Evolutionary conservation across 2,797 vertebrate genomes (phyloP).

Genomic region (Carduelis carduelis): DNA sequence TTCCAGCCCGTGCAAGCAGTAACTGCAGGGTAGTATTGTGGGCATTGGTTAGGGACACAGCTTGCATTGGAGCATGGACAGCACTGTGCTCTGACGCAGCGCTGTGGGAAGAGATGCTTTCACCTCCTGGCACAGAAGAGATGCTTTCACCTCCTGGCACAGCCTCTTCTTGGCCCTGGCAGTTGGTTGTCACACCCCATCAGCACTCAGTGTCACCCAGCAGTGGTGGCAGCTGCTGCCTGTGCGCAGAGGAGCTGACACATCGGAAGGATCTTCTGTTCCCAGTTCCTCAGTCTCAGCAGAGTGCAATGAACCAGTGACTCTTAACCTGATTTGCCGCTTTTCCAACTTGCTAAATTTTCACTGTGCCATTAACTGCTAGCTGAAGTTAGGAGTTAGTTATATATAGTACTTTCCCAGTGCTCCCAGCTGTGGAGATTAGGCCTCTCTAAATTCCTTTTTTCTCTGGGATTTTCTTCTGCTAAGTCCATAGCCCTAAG

Average conservation of each 20-base stretch:
- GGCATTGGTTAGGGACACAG: not conserved
- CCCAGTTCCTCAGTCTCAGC: not conserved
- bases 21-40: fast-evolving
- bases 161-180: not conserved
- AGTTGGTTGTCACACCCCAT: not conserved
- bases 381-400: not conserved
- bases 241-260: not conserved
- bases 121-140: too few species aligned
- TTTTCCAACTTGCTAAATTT: not conserved
- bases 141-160: not conserved
- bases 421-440: not conserved
- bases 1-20: not conserved
- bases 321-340: not conserved
- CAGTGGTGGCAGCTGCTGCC: not conserved
- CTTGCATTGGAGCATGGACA: not conserved
- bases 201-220: fast-evolving
- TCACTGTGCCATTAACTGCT: not conserved
- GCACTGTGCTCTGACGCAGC: not conserved
- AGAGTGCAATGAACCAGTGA: not conserved
- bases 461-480: not conserved
- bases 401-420: not conserved
- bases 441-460: not conserved
- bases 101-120: not conserved
- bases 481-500: not conserved
- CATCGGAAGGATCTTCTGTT: not conserved